A percentile compares a stretch with the other conserved stretches of the same genome.
phyloP scores from a whole-genome alignment of 2,113 vertebrate species.

The Macquaria ambigua region DNA sequence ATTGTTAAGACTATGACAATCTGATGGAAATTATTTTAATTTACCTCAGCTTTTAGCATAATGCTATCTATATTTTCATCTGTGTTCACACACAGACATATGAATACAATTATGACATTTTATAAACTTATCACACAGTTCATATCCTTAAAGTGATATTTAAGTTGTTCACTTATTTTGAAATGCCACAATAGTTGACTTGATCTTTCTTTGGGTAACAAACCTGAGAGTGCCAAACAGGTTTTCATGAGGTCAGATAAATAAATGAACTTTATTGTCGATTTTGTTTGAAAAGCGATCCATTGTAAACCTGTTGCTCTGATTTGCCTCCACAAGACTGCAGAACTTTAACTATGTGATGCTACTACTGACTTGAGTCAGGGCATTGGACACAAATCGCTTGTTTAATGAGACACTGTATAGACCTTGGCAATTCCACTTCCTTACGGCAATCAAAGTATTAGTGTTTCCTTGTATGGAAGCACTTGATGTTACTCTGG shows the following conservation, averaged over 20 bases:
- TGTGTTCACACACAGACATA: background rate
- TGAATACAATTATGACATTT: background rate
- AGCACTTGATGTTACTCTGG: background rate
- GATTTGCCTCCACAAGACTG: conserved; percentile 27
- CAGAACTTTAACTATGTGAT: conserved; percentile 30
- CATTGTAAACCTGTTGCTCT: conserved; percentile 2
- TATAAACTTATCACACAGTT: background rate
- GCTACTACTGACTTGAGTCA: conserved; percentile 9
- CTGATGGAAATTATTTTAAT: conserved; percentile 19
- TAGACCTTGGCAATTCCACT: conserved; percentile 15
- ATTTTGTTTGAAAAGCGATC: background rate
- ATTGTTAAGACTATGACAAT: conserved; percentile 34
- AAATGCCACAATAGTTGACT: background rate
- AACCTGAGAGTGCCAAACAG: conserved; percentile 15
- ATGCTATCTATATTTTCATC: background rate
- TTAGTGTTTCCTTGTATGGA: conserved; percentile 4
- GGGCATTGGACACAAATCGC: conserved; percentile 18
- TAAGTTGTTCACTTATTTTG: background rate
- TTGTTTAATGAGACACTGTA: conserved; percentile 14
- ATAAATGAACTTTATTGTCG: background rate
- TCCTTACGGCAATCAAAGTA: conserved; percentile 22
- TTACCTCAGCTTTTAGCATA: background rate
- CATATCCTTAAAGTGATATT: background rate
- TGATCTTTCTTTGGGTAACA: conserved; percentile 1
- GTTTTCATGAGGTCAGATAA: background rate